Conservation (phyloP, 2,888 invertebrate genomes). For the Xylocampa areola region DNA sequence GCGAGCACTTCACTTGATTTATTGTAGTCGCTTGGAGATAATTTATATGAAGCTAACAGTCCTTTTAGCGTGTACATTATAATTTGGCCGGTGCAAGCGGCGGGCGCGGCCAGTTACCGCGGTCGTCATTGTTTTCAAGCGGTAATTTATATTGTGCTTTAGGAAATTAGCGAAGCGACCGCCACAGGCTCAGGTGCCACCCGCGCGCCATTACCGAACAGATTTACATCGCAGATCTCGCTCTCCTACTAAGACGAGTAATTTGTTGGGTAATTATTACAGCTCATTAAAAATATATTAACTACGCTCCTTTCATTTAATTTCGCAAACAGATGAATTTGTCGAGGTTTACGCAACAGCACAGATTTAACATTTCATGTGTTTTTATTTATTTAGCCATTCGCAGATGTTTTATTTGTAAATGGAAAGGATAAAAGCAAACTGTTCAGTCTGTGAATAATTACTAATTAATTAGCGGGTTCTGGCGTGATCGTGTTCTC, state of each 20-base stretch:
- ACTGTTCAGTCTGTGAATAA: slow-evolving; percentile 56
- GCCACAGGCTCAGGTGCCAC: slow-evolving; percentile 78
- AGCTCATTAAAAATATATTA: slow-evolving; percentile 80
- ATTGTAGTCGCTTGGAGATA: slow-evolving; percentile 45
- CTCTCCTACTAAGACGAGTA: slow-evolving; percentile 72
- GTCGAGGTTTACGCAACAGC: slow-evolving; percentile 31
- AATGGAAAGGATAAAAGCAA: slow-evolving; percentile 51
- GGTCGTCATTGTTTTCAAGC: slow-evolving; percentile 81
- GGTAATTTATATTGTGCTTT: slow-evolving; percentile 85
- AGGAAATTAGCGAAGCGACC: slow-evolving; percentile 79
- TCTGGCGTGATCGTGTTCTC: slow-evolving; percentile 43
- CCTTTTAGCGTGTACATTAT: slow-evolving; percentile 75
- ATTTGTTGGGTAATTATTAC: slow-evolving; percentile 80
- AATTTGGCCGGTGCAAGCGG: slow-evolving; percentile 68
- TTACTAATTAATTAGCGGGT: slow-evolving; percentile 62
- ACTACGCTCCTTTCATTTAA: slow-evolving; percentile 52
- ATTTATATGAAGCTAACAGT: slow-evolving; percentile 72
- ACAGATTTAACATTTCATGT: slow-evolving; percentile 53
- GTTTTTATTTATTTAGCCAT: slow-evolving; percentile 42
- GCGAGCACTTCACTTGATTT: slow-evolving; percentile 47
- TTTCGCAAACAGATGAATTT: slow-evolving; percentile 48
- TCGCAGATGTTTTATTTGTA: slow-evolving; percentile 52
- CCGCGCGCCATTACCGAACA: slow-evolving; percentile 78
- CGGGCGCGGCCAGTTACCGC: slow-evolving; percentile 59
- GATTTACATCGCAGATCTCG: slow-evolving; percentile 75